Percentiles rank a stretch among this genome's conserved stretches.
phyloP scores from a whole-genome alignment of 1,140 invertebrate species.

The Armadillidium nasatum region DNA sequence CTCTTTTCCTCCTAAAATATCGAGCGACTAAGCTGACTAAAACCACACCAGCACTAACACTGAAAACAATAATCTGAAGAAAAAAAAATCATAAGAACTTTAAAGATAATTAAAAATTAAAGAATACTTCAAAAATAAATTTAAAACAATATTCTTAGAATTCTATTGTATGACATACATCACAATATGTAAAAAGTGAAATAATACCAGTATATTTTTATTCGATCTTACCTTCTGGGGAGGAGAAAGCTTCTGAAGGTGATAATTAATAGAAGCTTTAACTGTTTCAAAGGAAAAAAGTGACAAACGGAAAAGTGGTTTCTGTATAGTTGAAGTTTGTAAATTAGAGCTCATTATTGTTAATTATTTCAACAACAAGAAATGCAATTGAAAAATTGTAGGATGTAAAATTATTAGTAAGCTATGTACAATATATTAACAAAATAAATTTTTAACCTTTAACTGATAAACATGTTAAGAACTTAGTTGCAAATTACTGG shows the following conservation, averaged over 20 bases:
- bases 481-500: too few species aligned
- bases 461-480: too few species aligned
- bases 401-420: too few species aligned
- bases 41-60: conserved; percentile 20
- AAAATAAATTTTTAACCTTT: too few species aligned
- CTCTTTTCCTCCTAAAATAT: conserved; percentile 13
- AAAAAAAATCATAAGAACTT: not conserved
- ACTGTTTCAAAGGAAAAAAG: not conserved
- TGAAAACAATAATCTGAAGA: conserved; percentile 10
- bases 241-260: not conserved
- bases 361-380: not conserved
- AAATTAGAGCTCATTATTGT: not conserved
- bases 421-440: too few species aligned
- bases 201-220: not conserved
- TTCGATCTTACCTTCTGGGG: not conserved
- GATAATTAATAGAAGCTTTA: not conserved
- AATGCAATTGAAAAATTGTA: too few species aligned
- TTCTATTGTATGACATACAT: not conserved
- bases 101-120: not conserved
- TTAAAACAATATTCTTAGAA: not conserved
- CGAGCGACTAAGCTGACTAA: conserved; percentile 18
- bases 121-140: not conserved
- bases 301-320: not conserved
- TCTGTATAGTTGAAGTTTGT: not conserved
- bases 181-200: not conserved